A percentile compares a stretch with the other conserved stretches of the same genome.
Conservation (phyloP, 2,797 vertebrate genomes). For the Acrossocheilus fasciatus region DNA sequence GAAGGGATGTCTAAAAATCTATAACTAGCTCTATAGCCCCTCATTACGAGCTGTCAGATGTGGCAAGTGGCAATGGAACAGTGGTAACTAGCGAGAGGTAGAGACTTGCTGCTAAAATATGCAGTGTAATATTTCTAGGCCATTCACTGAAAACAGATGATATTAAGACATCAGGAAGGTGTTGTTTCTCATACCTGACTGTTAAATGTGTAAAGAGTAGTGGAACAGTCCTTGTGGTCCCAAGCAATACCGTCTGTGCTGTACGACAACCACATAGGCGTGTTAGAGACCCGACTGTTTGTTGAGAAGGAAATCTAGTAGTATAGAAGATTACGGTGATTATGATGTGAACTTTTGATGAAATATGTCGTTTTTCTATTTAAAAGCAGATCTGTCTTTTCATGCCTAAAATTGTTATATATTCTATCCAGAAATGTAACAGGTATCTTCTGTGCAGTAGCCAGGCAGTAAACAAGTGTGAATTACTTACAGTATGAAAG, state of each 20-base stretch:
- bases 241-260: constrained; percentile 99
- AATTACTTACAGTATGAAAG: constrained; percentile 74
- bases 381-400: constrained; percentile 91
- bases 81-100: constrained; percentile 68
- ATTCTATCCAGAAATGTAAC: constrained; percentile 84
- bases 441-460: constrained; percentile 79
- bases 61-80: constrained; percentile 69
- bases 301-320: constrained; percentile 93
- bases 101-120: constrained; percentile 72
- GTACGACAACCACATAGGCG: constrained; percentile 92
- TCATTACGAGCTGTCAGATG: constrained; percentile 69
- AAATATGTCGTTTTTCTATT: constrained; percentile 96
- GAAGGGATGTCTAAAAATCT: constrained; percentile 72
- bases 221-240: constrained; percentile 90
- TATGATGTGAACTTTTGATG: constrained; percentile 95
- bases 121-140: constrained; percentile 66
- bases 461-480: constrained; percentile 78
- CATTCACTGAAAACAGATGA: constrained; percentile 71
- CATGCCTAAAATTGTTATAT: constrained; percentile 85
- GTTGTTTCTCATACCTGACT: constrained; percentile 92
- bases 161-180: constrained; percentile 72
- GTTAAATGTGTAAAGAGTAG: constrained; percentile 95
- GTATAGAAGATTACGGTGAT: constrained; percentile 94
- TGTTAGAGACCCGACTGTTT: constrained; percentile 91
- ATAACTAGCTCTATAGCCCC: constrained; percentile 69